phyloP scores from a whole-genome alignment of 2,113 vertebrate species.

The Neodontobutis hainanensis region DNA sequence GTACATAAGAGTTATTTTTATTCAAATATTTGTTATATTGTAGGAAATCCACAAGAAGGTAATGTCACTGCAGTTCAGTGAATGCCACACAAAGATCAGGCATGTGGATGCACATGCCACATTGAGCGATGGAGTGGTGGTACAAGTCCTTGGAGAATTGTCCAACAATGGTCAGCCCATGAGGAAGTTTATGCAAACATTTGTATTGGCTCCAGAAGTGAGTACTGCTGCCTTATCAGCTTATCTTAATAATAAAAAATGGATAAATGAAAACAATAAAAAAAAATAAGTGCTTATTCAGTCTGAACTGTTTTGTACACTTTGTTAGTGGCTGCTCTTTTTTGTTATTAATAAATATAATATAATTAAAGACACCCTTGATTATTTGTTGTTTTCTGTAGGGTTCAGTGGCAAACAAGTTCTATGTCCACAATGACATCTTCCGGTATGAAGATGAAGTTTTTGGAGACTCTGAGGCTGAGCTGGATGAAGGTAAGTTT shows the following conservation, averaged over 20 bases:
- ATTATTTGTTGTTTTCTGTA: constrained; percentile 42
- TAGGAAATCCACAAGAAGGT: constrained; percentile 99
- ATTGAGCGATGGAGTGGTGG: constrained; percentile 93
- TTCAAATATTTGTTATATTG: background rate
- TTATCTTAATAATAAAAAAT: no score
- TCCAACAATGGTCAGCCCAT: constrained; percentile 96
- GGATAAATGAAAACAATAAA: background rate
- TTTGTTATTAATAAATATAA: background rate
- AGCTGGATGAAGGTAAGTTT: constrained; percentile 90
- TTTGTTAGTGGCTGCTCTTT: background rate
- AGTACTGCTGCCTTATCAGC: background rate
- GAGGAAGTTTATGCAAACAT: constrained; percentile 99
- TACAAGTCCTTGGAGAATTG: constrained; percentile 96
- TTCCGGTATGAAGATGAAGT: constrained; percentile 99
- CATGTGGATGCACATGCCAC: constrained; percentile 97
- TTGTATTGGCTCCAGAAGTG: constrained; percentile 97
- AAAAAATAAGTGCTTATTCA: no score
- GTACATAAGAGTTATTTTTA: background rate
- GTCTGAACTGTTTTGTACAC: no score
- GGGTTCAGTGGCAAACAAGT: constrained; percentile 98
- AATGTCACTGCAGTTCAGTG: constrained; percentile 96
- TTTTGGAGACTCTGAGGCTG: constrained; percentile 96
- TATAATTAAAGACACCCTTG: background rate
- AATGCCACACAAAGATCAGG: constrained; percentile 98
- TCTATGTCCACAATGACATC: constrained; percentile 99